These are phyloP conservation scores for Aphidius colemani DNA, from an alignment of 2,888 invertebrate species.

Conservation along the genomic window DNA sequence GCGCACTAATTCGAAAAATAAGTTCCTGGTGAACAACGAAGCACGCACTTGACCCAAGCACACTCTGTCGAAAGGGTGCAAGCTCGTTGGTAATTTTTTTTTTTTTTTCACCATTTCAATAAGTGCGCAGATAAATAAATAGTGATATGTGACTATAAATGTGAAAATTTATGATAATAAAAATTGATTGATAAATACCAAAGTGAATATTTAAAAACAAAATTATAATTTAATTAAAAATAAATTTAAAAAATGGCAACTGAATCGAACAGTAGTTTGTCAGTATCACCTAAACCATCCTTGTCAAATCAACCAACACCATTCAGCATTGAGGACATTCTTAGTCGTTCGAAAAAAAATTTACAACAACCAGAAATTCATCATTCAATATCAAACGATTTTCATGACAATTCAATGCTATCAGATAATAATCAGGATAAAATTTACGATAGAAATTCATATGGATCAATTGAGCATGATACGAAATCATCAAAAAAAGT, in stretches of 20 bases:
- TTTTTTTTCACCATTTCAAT: slow-evolving; percentile 18
- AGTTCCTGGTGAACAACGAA: slow-evolving; percentile 47
- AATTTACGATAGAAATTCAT: slow-evolving; percentile 49
- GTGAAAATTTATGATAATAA: background rate
- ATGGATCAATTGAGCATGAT: slow-evolving; percentile 39
- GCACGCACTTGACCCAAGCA: slow-evolving; percentile 59
- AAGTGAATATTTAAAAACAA: background rate
- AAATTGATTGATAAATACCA: background rate
- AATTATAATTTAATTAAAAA: no score
- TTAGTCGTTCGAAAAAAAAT: slow-evolving; percentile 44
- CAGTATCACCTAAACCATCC: slow-evolving; percentile 47
- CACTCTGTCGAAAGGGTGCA: slow-evolving; percentile 53
- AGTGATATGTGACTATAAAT: slow-evolving; percentile 9
- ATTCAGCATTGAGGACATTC: slow-evolving; percentile 57
- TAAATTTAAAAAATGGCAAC: slow-evolving; percentile 39
- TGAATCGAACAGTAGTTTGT: slow-evolving; percentile 40
- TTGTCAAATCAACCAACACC: slow-evolving; percentile 48
- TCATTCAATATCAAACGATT: slow-evolving; percentile 12
- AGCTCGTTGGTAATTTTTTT: slow-evolving; percentile 10
- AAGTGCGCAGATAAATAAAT: background rate
- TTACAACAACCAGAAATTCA: slow-evolving; percentile 37
- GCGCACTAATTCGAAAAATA: slow-evolving; percentile 55
- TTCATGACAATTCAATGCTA: slow-evolving; percentile 1
- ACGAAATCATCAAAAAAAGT: slow-evolving; percentile 24
- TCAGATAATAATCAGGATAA: slow-evolving; percentile 42